Base-by-base conservation (phyloP, 2,888 invertebrate species). In the Drosophila cracens region DNA sequence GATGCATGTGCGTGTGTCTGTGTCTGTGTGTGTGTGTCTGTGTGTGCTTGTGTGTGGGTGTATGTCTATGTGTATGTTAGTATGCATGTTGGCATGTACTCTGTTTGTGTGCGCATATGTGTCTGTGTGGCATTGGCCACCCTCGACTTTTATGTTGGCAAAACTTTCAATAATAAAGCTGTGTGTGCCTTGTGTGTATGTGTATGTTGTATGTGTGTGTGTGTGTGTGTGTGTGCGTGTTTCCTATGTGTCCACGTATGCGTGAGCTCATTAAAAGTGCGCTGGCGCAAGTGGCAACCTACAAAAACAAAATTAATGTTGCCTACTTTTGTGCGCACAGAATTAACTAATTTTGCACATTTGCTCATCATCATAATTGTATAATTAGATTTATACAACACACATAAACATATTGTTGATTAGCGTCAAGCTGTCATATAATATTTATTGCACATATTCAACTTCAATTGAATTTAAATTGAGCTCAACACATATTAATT, bases 281-380 rank as follows among this genome's bases (percentile, higher is more conserved):
- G 78, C 81, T 61, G 59, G 49, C 67, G 43, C 58, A 58, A 64
- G 49, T 77, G 67, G 56, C 59, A 70, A 43, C 52, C 60, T 27
- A 66, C 60, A 59, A 65, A 61, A 61, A 58, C 68, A 38, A 74
- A 73, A 63, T 74, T 68, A 66, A 70, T 72, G 88, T 87, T 87
- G 84, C 90, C 90, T 89, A 89, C 86, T 84, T 87, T 87, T 87
- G 87, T 76, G 83, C 64, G 85, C 63, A 29, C 53, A 58, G 66
- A 83, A 89, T 83, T 70, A 77, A 89, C 83, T 83, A 74, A 87
- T 87, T 87, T 65, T 48, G 64, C 70, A 56, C 82, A 70, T 79
- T 79, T 66, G 79, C 75, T 62, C 69, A 71, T 70, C 77, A 64
- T 31, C 82, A 70, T 79, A 85, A 81, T 81, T 70, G 79, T 68